Base-by-base conservation (phyloP, 2,888 invertebrate species). In the Fissipunctia ypsillon region DNA sequence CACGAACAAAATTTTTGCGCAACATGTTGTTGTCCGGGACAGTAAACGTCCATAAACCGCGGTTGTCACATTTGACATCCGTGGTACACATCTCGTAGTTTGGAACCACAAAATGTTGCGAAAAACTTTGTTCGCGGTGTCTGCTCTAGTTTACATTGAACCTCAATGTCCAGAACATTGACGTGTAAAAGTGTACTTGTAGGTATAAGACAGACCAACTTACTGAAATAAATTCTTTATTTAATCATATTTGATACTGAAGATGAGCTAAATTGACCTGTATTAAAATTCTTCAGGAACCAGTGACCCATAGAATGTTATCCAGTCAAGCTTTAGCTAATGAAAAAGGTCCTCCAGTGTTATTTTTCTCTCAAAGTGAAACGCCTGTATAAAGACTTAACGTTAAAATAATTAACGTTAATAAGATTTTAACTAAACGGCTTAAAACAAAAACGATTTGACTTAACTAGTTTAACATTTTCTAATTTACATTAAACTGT, bases 391-490 rank as follows among this genome's bases (percentile, higher is more conserved):
- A 35, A 63, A 79, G 22, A 31, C 57, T 73, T 66, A 60, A 78
- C 54, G 35, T 50, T 41, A 61, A 69, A 80, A 64, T 67, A 80
- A 69, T 78, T 64, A 69, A 78, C 59, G 56, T 48, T 78, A 69
- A 73, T 65, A 67, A 77, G 60, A 67, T 79, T 81, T 78, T 73
- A 67, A 84, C 82, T 69, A 70, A 78, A 81, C 45, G 56, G 61
- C 77, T 81, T 83, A 77, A 76, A 81, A 76, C 71, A 76, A 81
- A 79, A 79, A 77, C 82, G 61, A 69, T 79, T 81, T 59, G 54
- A 59, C 71, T 70, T 77, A 79, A 81, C 66, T 79, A 81, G 77
- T 67, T 81, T 43, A 67, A 81, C 63, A 70, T 81, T 81, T 76
- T 81, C 77, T 76, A 70, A 79, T 79, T 79, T 81, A 77, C 77